Percentiles rank a stretch among this genome's conserved stretches.
phyloP scores from a whole-genome alignment of 2,113 vertebrate genomes.

The Cottus gobio region DNA sequence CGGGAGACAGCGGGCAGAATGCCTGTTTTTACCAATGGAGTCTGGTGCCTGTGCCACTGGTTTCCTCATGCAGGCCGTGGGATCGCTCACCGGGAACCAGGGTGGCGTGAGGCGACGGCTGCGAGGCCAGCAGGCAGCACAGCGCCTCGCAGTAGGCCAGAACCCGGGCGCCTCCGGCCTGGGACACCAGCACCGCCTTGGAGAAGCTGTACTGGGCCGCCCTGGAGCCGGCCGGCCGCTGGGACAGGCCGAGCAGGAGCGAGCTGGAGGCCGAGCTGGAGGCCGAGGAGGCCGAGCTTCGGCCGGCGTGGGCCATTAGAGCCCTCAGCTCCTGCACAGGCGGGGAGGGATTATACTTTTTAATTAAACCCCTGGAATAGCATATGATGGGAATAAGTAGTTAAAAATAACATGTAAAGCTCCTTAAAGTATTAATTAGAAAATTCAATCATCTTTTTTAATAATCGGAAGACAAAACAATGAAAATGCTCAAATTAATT shows the following conservation, averaged over 20 bases:
- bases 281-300: constrained; percentile 58
- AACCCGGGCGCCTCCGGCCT: constrained; percentile 90
- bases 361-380: background rate
- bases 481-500: background rate
- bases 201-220: constrained; percentile 86
- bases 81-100: constrained; percentile 94
- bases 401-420: background rate
- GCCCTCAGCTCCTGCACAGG: constrained; percentile 88
- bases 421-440: background rate
- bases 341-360: too few relatives aligned
- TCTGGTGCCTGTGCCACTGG: too few relatives aligned
- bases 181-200: constrained; percentile 89
- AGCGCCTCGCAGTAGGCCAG: constrained; percentile 88
- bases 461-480: background rate
- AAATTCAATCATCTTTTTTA: background rate
- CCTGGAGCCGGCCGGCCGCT: constrained; percentile 79
- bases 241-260: constrained; percentile 43
- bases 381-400: background rate
- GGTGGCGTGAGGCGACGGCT: constrained; percentile 90
- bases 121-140: constrained; percentile 92
- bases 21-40: too few relatives aligned
- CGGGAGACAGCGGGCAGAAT: too few relatives aligned
- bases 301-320: constrained; percentile 81
- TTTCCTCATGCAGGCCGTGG: too few relatives aligned
- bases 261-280: constrained; percentile 25